Base-by-base conservation (phyloP, 1,140 invertebrate genomes). In the Cotesia glomerata region DNA sequence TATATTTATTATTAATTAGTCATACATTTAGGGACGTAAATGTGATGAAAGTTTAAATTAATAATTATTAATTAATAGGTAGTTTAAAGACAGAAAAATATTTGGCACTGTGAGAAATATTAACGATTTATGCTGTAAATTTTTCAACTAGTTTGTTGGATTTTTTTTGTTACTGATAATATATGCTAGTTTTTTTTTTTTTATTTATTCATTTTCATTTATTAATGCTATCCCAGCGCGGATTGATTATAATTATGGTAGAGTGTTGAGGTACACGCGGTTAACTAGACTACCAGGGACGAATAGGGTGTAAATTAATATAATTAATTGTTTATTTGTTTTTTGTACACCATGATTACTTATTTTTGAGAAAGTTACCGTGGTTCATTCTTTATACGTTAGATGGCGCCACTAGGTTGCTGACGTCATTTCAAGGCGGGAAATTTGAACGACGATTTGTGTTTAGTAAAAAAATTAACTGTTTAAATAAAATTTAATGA, bases 31-130 rank as follows among this genome's bases (percentile, higher is more conserved):
- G 5, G 26, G 32, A 59, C 26, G 1, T 18, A 59, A 18, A 59
- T 5, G 16, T 14, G 16, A 56, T 16, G 8, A 56, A 56, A 11
- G 16, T 56, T 26, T 26, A 26, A 26, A 26, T 26, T 18, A 56
- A 5, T 16, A 61, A 61, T 26, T 32, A 39, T 39, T 39, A 39
- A 39, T 39, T 39, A 39, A 65, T 36, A 14, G 39, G 36, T 65
- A 52, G 39, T 14, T 16, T 58, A 66, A 3, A 59, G 66, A 72
- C 14, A 39, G 16, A 32, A 63, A 54, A 66, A 35, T 74, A 74
- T 83, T 87, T 87, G 86, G 86, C 86, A 87, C 86, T 86, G 78
- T 84, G 84, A 86, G 84, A 86, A 86, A 80, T 77, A 75, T 79
- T 71, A 77, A 76, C 74, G 54, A 71, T 58, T 32, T 36, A 35